These are phyloP conservation scores for Sylvicola cinctus DNA, from an alignment of 2,888 invertebrate genomes.

Conservation along the genomic window DNA sequence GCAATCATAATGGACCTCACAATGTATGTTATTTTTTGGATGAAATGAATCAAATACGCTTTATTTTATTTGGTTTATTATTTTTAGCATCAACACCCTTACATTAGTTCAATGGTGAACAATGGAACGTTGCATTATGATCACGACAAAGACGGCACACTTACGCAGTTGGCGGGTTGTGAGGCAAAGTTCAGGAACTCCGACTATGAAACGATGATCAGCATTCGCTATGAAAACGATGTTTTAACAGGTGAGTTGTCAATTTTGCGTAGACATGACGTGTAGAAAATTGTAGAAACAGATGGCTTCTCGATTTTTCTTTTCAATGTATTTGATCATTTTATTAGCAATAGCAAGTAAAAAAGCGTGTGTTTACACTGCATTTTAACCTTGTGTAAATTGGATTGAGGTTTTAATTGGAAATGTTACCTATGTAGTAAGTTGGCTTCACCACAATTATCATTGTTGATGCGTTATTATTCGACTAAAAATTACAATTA, in stretches of 20 bases:
- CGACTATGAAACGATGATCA: slow-evolving; percentile 74
- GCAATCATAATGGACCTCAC: slow-evolving; percentile 97
- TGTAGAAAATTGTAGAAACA: no score
- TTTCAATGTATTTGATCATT: no score
- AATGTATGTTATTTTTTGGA: slow-evolving; percentile 44
- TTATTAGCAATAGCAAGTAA: no score
- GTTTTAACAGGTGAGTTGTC: slow-evolving; percentile 41
- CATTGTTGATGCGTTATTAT: no score
- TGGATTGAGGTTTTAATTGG: no score
- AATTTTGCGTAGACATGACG: no score
- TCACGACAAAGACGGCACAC: slow-evolving; percentile 96
- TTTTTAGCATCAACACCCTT: slow-evolving; percentile 85
- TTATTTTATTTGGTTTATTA: neutral
- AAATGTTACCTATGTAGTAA: no score
- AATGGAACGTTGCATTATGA: slow-evolving; percentile 92
- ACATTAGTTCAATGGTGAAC: slow-evolving; percentile 94
- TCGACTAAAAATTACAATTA: no score
- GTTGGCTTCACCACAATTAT: no score
- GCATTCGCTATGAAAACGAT: slow-evolving; percentile 81
- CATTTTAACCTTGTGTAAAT: no score
- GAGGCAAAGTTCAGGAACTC: slow-evolving; percentile 86
- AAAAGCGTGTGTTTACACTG: no score
- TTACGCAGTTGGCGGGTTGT: slow-evolving; percentile 92
- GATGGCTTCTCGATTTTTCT: no score
- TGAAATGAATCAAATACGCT: neutral